phyloP scores from a whole-genome alignment of 1,140 invertebrate genomes.

The Coelopa frigida region DNA sequence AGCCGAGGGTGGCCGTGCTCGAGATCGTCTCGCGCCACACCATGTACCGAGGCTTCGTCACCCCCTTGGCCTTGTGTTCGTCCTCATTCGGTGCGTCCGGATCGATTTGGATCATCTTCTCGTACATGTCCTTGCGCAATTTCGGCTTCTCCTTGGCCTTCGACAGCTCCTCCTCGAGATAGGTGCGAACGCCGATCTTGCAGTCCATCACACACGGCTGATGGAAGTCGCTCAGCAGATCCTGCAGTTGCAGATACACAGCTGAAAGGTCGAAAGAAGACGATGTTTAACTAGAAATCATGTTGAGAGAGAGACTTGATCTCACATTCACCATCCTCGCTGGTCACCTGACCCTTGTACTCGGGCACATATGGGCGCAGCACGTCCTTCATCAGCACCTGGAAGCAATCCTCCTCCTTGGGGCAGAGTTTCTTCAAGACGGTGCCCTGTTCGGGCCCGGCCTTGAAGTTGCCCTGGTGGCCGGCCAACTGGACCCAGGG shows the following conservation, averaged over 20 bases:
- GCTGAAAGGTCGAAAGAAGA: conserved; percentile 22
- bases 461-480: conserved; percentile 90
- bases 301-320: conserved; percentile 27
- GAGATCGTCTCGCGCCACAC: conserved; percentile 97
- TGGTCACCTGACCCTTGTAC: conserved; percentile 75
- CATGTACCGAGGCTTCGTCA: conserved; percentile 95
- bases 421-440: conserved; percentile 88
- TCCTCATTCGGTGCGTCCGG: conserved; percentile 81
- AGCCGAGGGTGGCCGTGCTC: conserved; percentile 89
- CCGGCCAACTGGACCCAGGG: conserved; percentile 93
- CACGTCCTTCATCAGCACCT: conserved; percentile 79
- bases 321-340: conserved; percentile 75
- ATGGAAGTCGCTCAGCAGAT: conserved; percentile 82
- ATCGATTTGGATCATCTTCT: conserved; percentile 97
- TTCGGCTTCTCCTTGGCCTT: conserved; percentile 94
- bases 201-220: conserved; percentile 95
- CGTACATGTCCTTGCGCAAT: conserved; percentile 93
- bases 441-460: conserved; percentile 83
- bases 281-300: not conserved
- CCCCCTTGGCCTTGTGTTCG: conserved; percentile 78
- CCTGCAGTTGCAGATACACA: conserved; percentile 86
- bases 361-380: conserved; percentile 83
- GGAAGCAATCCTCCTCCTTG: conserved; percentile 82
- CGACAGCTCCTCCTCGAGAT: conserved; percentile 87
- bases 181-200: conserved; percentile 91